Evolutionary conservation across 2,113 vertebrate species (phyloP).

Genomic region (Eublepharis macularius): DNA sequence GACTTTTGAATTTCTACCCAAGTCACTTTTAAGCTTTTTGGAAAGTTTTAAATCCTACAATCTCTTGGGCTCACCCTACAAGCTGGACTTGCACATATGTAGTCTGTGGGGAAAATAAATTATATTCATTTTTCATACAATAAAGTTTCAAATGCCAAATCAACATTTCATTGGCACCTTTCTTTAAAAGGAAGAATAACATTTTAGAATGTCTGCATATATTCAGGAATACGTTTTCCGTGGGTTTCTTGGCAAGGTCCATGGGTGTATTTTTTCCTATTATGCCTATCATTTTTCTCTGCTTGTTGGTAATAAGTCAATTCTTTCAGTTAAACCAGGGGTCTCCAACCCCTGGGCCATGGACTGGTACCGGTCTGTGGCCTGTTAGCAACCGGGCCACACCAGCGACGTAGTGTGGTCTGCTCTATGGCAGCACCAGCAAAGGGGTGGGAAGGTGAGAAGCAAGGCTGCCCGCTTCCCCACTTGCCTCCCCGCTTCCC

Average conservation of each 20-base stretch:
- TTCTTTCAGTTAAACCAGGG: neutral
- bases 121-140: conserved; percentile 24
- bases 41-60: neutral
- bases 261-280: neutral
- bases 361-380: too few species aligned
- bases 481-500: too few species aligned
- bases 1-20: neutral
- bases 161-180: neutral
- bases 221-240: neutral
- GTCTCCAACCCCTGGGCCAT: too few species aligned
- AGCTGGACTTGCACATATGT: neutral
- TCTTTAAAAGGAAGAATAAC: conserved; percentile 18
- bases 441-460: too few species aligned
- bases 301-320: neutral
- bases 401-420: too few species aligned
- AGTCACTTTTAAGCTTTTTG: conserved; percentile 6
- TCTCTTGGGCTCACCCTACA: conserved; percentile 2
- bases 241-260: conserved; percentile 8
- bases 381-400: too few species aligned
- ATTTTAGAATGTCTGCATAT: conserved; percentile 2
- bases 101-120: conserved; percentile 32
- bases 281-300: neutral
- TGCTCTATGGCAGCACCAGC: too few species aligned
- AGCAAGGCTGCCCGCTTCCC: too few species aligned
- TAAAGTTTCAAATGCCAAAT: conserved; percentile 20